These are phyloP conservation scores for Isichthys henryi DNA, from an alignment of 2,113 vertebrate species.

Conservation along the genomic window DNA sequence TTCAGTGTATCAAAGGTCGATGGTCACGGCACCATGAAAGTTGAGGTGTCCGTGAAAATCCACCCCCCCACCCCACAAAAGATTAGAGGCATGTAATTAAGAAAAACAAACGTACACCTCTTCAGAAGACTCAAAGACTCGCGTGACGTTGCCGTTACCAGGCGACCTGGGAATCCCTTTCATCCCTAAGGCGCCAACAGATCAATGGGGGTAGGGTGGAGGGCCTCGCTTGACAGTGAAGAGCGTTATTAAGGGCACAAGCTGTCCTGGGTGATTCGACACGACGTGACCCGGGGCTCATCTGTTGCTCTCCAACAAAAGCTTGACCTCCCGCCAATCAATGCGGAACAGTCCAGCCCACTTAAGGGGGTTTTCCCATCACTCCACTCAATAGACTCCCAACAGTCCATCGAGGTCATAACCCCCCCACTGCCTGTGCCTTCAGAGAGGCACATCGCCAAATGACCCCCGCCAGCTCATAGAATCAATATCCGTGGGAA, in stretches of 20 bases:
- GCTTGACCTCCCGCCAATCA: neutral
- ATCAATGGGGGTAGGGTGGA: conserved; percentile 58
- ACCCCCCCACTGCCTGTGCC: neutral
- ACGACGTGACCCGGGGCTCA: conserved; percentile 29
- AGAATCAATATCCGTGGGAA: neutral
- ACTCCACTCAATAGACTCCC: neutral
- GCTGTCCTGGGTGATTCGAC: conserved; percentile 41
- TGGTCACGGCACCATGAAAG: neutral
- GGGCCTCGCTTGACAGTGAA: conserved; percentile 33
- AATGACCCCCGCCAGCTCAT: neutral
- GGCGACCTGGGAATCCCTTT: conserved; percentile 27
- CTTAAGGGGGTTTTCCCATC: conserved; percentile 10
- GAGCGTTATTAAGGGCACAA: conserved; percentile 43
- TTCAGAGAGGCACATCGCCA: neutral
- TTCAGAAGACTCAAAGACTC: conserved; percentile 34
- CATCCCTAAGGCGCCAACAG: conserved; percentile 32
- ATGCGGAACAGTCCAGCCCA: neutral
- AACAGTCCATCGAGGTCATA: neutral
- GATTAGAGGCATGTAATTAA: neutral
- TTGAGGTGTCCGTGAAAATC: neutral
- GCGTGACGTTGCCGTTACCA: conserved; percentile 39
- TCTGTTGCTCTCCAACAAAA: neutral
- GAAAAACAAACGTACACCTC: neutral
- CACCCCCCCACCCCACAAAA: neutral
- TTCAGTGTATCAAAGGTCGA: neutral